Conservation (phyloP, 2,888 invertebrate species). For the Pristionchus arcanus region DNA sequence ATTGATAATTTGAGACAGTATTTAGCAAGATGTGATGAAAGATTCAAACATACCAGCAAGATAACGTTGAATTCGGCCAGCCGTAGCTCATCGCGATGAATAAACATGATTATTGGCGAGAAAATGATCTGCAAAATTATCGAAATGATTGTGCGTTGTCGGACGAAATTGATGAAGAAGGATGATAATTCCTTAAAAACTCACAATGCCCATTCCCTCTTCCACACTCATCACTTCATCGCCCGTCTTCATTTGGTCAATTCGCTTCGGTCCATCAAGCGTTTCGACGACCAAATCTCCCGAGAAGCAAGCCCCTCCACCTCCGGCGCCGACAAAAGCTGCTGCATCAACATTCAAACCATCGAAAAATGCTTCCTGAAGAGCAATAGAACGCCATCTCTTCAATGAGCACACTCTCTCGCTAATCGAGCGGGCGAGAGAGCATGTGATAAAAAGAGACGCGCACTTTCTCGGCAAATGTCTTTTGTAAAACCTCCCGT, state of each 20-base stretch:
- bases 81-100: constrained; percentile 71
- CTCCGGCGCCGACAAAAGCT: no score
- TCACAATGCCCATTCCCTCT: constrained; percentile 59
- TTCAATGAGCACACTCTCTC: no score
- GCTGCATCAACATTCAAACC: no score
- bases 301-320: constrained; percentile 66
- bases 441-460: no score
- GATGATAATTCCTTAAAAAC: neutral
- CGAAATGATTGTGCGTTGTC: no score
- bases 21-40: no score
- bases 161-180: no score
- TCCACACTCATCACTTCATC: constrained; percentile 75
- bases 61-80: constrained; percentile 70
- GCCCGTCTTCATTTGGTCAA: constrained; percentile 72
- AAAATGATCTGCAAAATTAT: constrained; percentile 72
- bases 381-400: no score
- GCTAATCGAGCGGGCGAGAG: no score
- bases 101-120: constrained; percentile 76
- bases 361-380: no score
- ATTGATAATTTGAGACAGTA: neutral
- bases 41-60: constrained; percentile 58
- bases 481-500: no score
- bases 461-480: no score
- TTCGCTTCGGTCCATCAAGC: constrained; percentile 68
- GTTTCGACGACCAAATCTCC: constrained; percentile 75